Base-by-base conservation (phyloP, 2,797 vertebrate genomes). In the Acomys russatus region DNA sequence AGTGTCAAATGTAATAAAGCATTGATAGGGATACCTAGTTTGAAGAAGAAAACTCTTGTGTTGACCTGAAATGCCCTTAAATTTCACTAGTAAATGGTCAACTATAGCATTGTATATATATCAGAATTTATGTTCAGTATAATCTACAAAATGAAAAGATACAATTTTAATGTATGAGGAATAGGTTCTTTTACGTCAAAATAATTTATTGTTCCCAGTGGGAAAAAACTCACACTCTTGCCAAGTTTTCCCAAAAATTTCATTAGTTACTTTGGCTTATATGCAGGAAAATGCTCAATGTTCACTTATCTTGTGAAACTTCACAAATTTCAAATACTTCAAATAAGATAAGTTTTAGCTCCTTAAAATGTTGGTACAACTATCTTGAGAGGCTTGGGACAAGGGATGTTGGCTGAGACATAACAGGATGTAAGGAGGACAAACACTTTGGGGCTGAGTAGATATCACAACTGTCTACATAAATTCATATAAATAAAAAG, bases 41-140 rank as follows among this genome's bases (percentile, higher is more conserved):
- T 96, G 38, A 82, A 38, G 83, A 95, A 66, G 18, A 18, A 96
- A 28, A 95, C 87, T 93, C n/a, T 51, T 87, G 22, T 91, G n/a
- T 86, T 82, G 51, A 78, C 15, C 15, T 95, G 44, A 92, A 95
- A 91, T 80, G 61, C 1, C 30, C 64, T 90, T 91, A 56, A n/a
- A 96, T 90, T 94, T 91, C 90, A 59, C 35, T 25, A 35, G 8
- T 71, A 64, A 17, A 88, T 89, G 6, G 20, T 77, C 6, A 78
- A 18, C 73, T 68, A 12, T 11, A 88, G 17, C 11, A 35, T 68
- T 78, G 63, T 9, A 3, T 68, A 70, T 10, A 78, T 3, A 68
- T 17, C 61, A 88, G 71, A 94, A 89, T 25, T 49, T 74, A 22
- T 78, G 20, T 38, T 88, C 38, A 82, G 78, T n/a, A 61, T 63